These are phyloP conservation scores for Anolis apletophallus DNA, from an alignment of 2,797 vertebrate genomes.

Conservation along the genomic window DNA sequence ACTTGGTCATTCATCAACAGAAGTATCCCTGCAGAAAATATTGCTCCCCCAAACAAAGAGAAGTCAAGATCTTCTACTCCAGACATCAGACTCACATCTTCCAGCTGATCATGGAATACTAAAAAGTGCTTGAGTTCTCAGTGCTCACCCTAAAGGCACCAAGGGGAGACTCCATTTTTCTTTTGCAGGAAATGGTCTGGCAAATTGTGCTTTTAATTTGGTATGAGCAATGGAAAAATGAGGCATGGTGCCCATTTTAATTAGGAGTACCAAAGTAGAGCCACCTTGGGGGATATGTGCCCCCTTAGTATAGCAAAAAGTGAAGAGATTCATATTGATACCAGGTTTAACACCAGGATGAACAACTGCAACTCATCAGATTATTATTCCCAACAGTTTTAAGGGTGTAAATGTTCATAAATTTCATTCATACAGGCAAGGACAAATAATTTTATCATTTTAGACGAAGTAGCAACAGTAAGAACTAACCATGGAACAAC, in stretches of 20 bases:
- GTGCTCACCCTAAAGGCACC: not conserved
- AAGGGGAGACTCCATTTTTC: not conserved
- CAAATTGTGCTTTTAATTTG: not conserved
- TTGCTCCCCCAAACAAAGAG: slow-evolving; percentile 2
- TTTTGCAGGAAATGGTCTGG: not conserved
- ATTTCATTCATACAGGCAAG: too few relatives aligned
- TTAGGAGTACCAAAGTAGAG: not conserved
- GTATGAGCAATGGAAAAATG: not conserved
- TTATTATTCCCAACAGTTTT: too few relatives aligned
- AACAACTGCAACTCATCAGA: too few relatives aligned
- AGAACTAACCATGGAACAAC: too few relatives aligned
- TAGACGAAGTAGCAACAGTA: too few relatives aligned
- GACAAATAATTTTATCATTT: too few relatives aligned
- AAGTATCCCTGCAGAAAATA: slow-evolving; percentile 8
- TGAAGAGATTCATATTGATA: not conserved
- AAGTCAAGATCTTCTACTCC: slow-evolving; percentile 4
- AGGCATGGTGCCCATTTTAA: not conserved
- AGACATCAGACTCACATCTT: not conserved
- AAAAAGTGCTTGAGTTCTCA: not conserved
- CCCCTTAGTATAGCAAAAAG: too few relatives aligned
- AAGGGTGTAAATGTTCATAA: too few relatives aligned
- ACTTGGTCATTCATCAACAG: slow-evolving; percentile 27
- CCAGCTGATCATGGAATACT: not conserved
- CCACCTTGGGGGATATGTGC: too few relatives aligned
- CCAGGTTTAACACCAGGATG: too few relatives aligned